These are phyloP conservation scores for Cydia amplana DNA, from an alignment of 1,140 invertebrate genomes.

Conservation along the genomic window DNA sequence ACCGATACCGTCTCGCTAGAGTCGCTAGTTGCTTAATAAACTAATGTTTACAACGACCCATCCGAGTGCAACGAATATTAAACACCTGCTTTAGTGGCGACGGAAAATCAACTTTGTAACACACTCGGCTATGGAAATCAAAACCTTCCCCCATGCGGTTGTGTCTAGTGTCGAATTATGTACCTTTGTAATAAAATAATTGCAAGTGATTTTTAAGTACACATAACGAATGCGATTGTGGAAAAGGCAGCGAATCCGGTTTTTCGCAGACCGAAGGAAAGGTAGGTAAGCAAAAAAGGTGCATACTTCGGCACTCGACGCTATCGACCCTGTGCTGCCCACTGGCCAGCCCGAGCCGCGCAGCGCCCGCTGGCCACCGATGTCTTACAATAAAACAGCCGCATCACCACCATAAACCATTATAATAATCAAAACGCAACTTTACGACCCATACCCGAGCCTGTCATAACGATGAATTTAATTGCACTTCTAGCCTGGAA, in stretches of 20 bases:
- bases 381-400: slow-evolving; percentile 62
- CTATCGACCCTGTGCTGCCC: slow-evolving; percentile 37
- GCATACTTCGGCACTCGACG: slow-evolving; percentile 53
- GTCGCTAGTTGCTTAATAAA: slow-evolving; percentile 43
- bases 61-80: slow-evolving; percentile 50
- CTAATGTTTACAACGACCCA: slow-evolving; percentile 46
- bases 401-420: slow-evolving; percentile 61
- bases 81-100: slow-evolving; percentile 29
- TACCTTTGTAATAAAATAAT: no score
- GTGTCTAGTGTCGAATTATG: no score
- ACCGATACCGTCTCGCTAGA: slow-evolving; percentile 44
- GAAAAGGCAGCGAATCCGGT: slow-evolving; percentile 10
- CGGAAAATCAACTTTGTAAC: slow-evolving; percentile 34
- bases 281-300: slow-evolving; percentile 57
- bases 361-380: background rate
- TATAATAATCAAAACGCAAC: slow-evolving; percentile 73
- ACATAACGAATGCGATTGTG: background rate
- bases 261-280: background rate
- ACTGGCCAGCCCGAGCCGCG: background rate
- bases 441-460: slow-evolving; percentile 54
- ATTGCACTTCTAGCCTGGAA: slow-evolving; percentile 36
- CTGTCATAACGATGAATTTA: slow-evolving; percentile 58
- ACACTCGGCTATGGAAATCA: slow-evolving; percentile 29
- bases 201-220: background rate
- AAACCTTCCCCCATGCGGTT: background rate